Evolutionary conservation across 2,113 vertebrate species (phyloP).

Genomic region (Toxotes jaculatrix): DNA sequence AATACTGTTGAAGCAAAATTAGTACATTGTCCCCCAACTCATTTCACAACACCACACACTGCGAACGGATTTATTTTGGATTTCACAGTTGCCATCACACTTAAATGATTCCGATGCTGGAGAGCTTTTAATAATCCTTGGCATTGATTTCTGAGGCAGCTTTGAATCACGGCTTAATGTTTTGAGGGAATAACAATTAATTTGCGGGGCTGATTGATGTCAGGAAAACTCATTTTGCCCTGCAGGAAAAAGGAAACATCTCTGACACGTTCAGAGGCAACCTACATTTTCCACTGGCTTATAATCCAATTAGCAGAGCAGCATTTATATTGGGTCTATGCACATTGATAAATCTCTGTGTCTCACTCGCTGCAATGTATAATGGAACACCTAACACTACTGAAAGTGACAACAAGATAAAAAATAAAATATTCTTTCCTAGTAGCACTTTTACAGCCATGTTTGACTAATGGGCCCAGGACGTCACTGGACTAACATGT

Average conservation of each 20-base stretch:
- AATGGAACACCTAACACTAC: constrained; percentile 27
- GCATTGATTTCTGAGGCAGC: constrained; percentile 74
- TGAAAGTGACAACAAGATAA: constrained; percentile 28
- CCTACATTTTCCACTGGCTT: constrained; percentile 77
- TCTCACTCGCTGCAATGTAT: constrained; percentile 42
- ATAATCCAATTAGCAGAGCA: constrained; percentile 77
- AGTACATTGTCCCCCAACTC: constrained; percentile 39
- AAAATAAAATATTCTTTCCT: not conserved
- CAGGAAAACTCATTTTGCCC: constrained; percentile 69
- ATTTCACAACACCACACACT: constrained; percentile 46
- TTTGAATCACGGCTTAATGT: constrained; percentile 74
- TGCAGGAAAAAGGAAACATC: constrained; percentile 71
- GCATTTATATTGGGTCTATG: constrained; percentile 56
- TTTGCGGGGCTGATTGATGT: constrained; percentile 76
- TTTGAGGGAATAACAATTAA: constrained; percentile 81
- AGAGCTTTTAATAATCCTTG: constrained; percentile 77
- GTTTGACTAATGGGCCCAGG: not conserved
- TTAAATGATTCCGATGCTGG: constrained; percentile 67
- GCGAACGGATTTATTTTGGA: constrained; percentile 62
- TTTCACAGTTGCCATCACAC: constrained; percentile 73
- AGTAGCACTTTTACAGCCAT: not conserved
- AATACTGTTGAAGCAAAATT: constrained; percentile 33
- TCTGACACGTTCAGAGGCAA: constrained; percentile 67
- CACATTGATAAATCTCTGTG: constrained; percentile 62
- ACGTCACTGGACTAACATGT: not conserved